Evolutionary conservation across 1,140 invertebrate species (phyloP).

Genomic region (Coelopa frigida): DNA sequence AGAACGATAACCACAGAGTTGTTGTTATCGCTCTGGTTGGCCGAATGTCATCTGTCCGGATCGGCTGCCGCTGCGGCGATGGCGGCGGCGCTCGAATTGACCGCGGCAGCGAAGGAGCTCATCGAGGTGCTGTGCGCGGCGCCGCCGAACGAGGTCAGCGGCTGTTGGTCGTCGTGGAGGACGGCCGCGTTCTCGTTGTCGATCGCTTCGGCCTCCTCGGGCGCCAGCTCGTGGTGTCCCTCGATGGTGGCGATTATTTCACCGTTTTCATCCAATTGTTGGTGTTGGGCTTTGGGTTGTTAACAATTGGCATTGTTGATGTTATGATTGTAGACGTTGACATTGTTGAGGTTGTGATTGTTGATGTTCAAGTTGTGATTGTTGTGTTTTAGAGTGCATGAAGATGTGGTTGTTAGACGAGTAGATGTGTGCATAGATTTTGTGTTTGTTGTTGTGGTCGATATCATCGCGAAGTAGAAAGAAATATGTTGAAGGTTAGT

Average conservation of each 20-base stretch:
- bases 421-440: too few species aligned
- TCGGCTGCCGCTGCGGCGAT: slow-evolving; percentile 9
- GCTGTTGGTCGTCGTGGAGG: slow-evolving; percentile 36
- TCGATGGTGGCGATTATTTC: slow-evolving; percentile 34
- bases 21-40: slow-evolving; percentile 44
- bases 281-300: slow-evolving; percentile 20
- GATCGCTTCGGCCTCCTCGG: slow-evolving; percentile 34
- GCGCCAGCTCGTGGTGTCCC: slow-evolving; percentile 30
- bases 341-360: too few species aligned
- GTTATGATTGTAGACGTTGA: too few species aligned
- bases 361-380: too few species aligned
- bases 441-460: too few species aligned
- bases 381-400: too few species aligned
- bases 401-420: too few species aligned
- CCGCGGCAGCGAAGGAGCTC: slow-evolving; percentile 14
- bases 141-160: slow-evolving; percentile 29
- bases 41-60: slow-evolving; percentile 44
- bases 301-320: too few species aligned
- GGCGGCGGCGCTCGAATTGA: slow-evolving; percentile 5
- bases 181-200: slow-evolving; percentile 38
- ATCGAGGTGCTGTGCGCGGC: slow-evolving; percentile 11
- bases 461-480: too few species aligned
- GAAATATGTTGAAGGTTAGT: too few species aligned
- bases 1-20: slow-evolving; percentile 44
- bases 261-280: slow-evolving; percentile 30